A percentile compares a stretch with the other conserved stretches of the same genome.
phyloP scores from a whole-genome alignment of 2,113 vertebrate species.

The Cyanistes caeruleus region DNA sequence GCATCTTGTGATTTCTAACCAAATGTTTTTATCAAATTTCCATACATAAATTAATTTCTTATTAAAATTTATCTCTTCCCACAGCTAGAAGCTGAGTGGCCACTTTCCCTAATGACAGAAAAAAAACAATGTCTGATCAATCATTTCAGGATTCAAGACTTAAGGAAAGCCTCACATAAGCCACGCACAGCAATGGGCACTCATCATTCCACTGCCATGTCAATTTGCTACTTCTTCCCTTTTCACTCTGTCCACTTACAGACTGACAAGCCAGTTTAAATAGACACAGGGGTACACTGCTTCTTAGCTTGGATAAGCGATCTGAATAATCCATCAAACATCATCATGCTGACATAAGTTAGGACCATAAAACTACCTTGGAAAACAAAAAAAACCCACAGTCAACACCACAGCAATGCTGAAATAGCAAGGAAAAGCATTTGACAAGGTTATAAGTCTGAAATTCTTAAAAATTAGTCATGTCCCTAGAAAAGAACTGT shows the following conservation, averaged over 20 bases:
- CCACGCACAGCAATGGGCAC: background rate
- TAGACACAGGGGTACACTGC: conserved; percentile 8
- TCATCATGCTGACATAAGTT: background rate
- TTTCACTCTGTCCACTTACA: conserved; percentile 13
- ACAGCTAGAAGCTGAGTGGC: background rate
- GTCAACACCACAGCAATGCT: background rate
- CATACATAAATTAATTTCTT: conserved; percentile 44
- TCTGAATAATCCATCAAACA: conserved; percentile 7
- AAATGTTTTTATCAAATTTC: conserved; percentile 31
- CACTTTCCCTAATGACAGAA: background rate
- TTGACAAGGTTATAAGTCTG: background rate
- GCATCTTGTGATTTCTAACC: background rate
- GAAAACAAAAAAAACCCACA: background rate
- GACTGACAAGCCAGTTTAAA: conserved; percentile 42
- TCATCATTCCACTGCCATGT: background rate
- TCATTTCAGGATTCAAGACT: conserved; percentile 37
- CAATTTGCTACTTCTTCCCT: conserved; percentile 34
- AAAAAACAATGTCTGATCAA: background rate
- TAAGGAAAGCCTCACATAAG: conserved; percentile 18
- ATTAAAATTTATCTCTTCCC: conserved; percentile 29
- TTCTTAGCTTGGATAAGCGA: conserved; percentile 29
- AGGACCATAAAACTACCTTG: background rate
- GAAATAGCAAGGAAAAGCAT: background rate
- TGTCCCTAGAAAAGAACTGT: background rate
- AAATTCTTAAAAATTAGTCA: background rate